Evolutionary conservation across 2,113 vertebrate species (phyloP).

Genomic region (Neodontobutis hainanensis): DNA sequence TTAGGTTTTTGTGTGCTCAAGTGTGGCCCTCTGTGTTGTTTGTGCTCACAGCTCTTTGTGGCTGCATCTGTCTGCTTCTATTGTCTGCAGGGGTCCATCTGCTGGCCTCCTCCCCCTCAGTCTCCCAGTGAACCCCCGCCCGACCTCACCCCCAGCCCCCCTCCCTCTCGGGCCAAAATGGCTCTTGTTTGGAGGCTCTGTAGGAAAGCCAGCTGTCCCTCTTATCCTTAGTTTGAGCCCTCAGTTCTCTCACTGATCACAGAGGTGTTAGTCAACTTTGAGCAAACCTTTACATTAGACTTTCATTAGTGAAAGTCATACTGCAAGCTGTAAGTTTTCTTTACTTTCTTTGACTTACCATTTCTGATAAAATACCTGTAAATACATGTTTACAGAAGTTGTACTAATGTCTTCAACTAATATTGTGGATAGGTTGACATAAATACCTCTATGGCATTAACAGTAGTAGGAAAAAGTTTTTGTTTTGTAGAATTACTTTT

Average conservation of each 20-base stretch:
- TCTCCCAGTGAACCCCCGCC: conserved; percentile 2
- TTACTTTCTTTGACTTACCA: background rate
- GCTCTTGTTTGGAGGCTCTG: conserved; percentile 23
- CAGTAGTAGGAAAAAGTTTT: too few relatives aligned
- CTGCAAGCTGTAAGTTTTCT: conserved; percentile 4
- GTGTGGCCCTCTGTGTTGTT: conserved; percentile 24
- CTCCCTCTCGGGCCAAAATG: background rate
- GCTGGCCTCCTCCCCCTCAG: conserved; percentile 60
- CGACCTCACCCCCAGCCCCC: background rate
- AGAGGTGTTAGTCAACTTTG: background rate
- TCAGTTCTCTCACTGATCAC: background rate
- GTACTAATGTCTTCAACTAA: background rate
- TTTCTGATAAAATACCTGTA: background rate
- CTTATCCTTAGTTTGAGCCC: background rate
- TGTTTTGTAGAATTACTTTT: too few relatives aligned
- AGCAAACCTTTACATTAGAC: background rate
- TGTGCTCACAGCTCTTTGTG: conserved; percentile 68
- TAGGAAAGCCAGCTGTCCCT: conserved; percentile 67
- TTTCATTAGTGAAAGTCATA: background rate
- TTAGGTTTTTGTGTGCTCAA: conserved; percentile 11
- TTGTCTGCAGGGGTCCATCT: conserved; percentile 78
- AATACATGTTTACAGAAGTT: background rate
- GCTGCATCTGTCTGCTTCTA: conserved; percentile 74
- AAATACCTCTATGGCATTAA: background rate
- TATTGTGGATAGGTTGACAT: background rate